Conservation (phyloP, 2,113 vertebrate species). For the Oenanthe oenanthe region DNA sequence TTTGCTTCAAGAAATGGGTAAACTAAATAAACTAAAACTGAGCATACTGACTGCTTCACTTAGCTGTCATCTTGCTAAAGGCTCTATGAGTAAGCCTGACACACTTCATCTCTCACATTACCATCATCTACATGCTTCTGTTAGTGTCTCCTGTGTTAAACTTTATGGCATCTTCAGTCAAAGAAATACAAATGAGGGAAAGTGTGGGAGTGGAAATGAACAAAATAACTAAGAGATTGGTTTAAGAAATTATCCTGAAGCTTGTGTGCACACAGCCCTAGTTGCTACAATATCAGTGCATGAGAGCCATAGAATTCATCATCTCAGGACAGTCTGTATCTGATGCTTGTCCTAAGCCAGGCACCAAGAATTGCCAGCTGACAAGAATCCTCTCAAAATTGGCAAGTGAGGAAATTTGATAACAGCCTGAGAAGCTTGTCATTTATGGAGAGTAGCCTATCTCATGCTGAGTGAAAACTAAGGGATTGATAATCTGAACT, state of each 20-base stretch:
- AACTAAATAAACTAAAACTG: background rate
- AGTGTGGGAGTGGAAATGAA: background rate
- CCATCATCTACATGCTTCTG: background rate
- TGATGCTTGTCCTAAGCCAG: background rate
- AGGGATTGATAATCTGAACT: background rate
- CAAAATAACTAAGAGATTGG: background rate
- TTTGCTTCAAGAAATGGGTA: background rate
- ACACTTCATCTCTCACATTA: background rate
- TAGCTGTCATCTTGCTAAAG: slow-evolving; percentile 13
- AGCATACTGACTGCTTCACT: slow-evolving; percentile 37
- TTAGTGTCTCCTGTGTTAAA: background rate
- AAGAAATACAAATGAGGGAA: background rate
- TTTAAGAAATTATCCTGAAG: background rate
- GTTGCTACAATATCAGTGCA: background rate
- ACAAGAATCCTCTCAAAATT: background rate
- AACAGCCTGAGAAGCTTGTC: background rate
- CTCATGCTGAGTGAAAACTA: background rate
- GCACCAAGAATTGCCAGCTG: background rate
- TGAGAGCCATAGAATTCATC: background rate
- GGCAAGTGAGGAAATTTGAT: background rate
- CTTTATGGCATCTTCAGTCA: background rate
- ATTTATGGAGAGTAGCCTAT: background rate
- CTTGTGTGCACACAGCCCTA: background rate
- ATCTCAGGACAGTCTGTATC: background rate
- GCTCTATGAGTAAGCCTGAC: slow-evolving; percentile 12